These are phyloP conservation scores for Cardinalis cardinalis DNA, from an alignment of 2,113 vertebrate genomes.

Conservation along the genomic window DNA sequence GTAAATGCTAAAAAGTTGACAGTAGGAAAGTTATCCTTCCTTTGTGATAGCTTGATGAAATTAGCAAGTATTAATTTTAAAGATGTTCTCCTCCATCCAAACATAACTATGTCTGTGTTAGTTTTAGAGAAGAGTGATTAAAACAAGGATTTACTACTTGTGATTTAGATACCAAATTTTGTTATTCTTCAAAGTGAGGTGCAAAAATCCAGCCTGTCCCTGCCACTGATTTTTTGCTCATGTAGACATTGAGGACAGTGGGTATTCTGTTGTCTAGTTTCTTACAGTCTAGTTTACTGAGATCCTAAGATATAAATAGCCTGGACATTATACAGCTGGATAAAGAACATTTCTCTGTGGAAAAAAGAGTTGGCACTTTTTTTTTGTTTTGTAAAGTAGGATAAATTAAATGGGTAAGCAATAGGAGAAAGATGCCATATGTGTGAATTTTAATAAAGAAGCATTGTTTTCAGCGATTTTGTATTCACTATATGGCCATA, in stretches of 20 bases:
- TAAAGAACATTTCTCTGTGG: not conserved
- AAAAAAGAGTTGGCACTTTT: not conserved
- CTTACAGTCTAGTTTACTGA: not conserved
- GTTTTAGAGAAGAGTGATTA: not conserved
- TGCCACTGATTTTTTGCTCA: not conserved
- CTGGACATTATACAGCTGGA: not conserved
- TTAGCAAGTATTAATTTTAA: not conserved
- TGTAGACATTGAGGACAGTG: not conserved
- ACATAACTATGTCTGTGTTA: not conserved
- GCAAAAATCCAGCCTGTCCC: not conserved
- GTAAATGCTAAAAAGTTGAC: not conserved
- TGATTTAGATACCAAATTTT: not conserved
- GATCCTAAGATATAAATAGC: not conserved
- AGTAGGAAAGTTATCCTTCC: not conserved
- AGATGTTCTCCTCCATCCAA: not conserved
- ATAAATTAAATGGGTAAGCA: not conserved
- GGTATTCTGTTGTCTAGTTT: not conserved
- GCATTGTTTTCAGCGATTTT: not conserved
- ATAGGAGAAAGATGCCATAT: not conserved
- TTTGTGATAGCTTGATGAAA: not conserved
- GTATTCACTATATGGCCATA: not conserved
- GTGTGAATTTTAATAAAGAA: not conserved
- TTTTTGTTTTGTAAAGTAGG: not conserved
- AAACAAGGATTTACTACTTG: not conserved
- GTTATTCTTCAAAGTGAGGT: not conserved